A percentile compares a stretch with the other conserved stretches of the same genome.
Evolutionary conservation across 2,888 invertebrate species (phyloP).

Genomic region (Loripinus fragilis): DNA sequence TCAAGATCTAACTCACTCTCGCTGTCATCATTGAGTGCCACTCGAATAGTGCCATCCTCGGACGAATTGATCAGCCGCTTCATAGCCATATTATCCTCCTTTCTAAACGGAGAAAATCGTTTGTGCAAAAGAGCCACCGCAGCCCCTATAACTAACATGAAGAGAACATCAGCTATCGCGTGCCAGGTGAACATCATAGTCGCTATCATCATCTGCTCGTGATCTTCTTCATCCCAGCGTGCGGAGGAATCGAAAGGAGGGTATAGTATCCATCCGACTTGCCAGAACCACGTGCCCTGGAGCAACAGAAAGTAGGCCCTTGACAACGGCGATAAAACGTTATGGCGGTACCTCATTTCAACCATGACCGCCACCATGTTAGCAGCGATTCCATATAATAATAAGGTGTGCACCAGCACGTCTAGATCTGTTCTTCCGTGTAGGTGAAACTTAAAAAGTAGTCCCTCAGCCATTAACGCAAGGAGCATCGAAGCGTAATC

Average conservation of each 20-base stretch:
- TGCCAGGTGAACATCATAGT: constrained; percentile 83
- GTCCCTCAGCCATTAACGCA: constrained; percentile 84
- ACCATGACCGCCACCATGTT: constrained; percentile 78
- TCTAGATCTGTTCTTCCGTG: constrained; percentile 83
- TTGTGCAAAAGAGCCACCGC: constrained; percentile 69
- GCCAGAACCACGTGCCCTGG: constrained; percentile 86
- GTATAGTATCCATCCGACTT: constrained; percentile 85
- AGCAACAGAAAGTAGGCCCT: constrained; percentile 83
- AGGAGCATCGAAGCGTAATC: constrained; percentile 83
- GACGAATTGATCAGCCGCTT: constrained; percentile 70
- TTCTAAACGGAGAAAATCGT: constrained; percentile 39
- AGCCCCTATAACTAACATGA: constrained; percentile 73
- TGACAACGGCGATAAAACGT: constrained; percentile 80
- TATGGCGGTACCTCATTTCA: constrained; percentile 82
- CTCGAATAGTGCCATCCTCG: constrained; percentile 71
- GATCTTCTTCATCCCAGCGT: constrained; percentile 82
- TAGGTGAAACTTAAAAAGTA: constrained; percentile 85
- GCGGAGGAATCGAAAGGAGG: constrained; percentile 80
- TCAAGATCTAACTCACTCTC: constrained; percentile 75
- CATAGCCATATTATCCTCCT: constrained; percentile 65
- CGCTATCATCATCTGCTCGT: constrained; percentile 84
- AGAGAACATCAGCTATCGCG: constrained; percentile 68
- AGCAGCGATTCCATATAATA: constrained; percentile 82
- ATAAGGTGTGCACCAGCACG: constrained; percentile 83
- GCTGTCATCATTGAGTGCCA: constrained; percentile 69